Evolutionary conservation across 2,888 invertebrate species (phyloP).

Genomic region (Lasioglossum leucozonium): DNA sequence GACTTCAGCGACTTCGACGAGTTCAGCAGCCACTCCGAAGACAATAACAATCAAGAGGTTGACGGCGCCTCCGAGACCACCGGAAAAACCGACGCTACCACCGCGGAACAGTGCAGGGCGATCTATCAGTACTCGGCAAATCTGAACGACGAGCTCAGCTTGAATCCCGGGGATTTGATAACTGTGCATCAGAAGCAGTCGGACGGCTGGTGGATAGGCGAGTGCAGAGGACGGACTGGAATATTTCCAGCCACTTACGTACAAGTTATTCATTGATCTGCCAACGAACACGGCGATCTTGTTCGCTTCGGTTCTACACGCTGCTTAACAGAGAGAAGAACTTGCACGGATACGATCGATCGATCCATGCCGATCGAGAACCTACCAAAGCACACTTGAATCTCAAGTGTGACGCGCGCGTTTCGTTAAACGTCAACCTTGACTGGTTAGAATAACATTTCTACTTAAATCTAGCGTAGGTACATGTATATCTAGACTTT

Average conservation of each 20-base stretch:
- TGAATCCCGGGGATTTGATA: slow-evolving; percentile 91
- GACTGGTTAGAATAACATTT: slow-evolving; percentile 1
- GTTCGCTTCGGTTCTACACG: background rate
- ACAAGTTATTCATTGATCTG: slow-evolving; percentile 88
- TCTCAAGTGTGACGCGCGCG: slow-evolving; percentile 21
- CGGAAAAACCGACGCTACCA: slow-evolving; percentile 62
- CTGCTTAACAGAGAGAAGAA: background rate
- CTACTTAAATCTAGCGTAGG: background rate
- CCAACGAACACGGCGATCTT: background rate
- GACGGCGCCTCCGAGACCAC: slow-evolving; percentile 65
- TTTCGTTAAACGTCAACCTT: background rate
- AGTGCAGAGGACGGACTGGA: slow-evolving; percentile 93
- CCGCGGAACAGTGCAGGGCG: slow-evolving; percentile 89
- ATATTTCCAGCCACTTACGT: slow-evolving; percentile 98
- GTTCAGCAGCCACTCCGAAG: slow-evolving; percentile 82
- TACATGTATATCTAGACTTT: background rate
- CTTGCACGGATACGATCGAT: background rate
- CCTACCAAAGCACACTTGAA: slow-evolving; percentile 39
- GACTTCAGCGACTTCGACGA: slow-evolving; percentile 90
- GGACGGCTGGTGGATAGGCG: slow-evolving; percentile 98
- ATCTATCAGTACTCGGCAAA: slow-evolving; percentile 95
- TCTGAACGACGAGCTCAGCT: slow-evolving; percentile 92
- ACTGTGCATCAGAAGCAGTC: slow-evolving; percentile 95
- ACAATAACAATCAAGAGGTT: slow-evolving; percentile 84
- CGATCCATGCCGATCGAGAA: slow-evolving; percentile 5